Conservation (phyloP, 2,113 vertebrate species). For the Camelus bactrianus region DNA sequence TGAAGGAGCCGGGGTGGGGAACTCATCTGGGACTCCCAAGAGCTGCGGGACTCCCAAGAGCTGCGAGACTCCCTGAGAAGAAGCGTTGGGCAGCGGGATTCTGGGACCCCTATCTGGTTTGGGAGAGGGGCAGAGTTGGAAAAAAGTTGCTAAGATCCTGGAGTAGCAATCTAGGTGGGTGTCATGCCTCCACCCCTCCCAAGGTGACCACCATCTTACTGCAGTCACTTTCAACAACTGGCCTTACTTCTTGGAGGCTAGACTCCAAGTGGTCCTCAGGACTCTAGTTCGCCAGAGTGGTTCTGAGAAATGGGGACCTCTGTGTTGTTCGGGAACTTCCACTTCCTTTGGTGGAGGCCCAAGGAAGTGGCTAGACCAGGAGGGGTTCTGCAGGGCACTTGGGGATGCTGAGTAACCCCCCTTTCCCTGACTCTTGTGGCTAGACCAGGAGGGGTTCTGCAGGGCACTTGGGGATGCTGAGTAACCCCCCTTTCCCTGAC, state of each 20-base stretch:
- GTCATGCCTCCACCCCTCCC: too few relatives aligned
- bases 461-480: not conserved
- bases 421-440: not conserved
- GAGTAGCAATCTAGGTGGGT: not conserved
- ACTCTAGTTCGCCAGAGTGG: not conserved
- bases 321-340: not conserved
- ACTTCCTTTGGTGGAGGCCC: not conserved
- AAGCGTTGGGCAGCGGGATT: not conserved
- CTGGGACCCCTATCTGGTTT: fast-evolving
- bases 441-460: not conserved
- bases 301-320: not conserved
- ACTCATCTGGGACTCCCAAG: not conserved
- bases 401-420: not conserved
- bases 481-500: not conserved
- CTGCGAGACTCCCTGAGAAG: not conserved
- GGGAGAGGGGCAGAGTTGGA: not conserved
- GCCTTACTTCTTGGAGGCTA: not conserved
- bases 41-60: not conserved
- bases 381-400: not conserved
- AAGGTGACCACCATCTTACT: not conserved
- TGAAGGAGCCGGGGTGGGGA: not conserved
- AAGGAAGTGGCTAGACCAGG: not conserved
- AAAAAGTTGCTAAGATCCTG: constrained; percentile 15
- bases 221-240: not conserved
- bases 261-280: not conserved